Evolutionary conservation across 2,888 invertebrate genomes (phyloP), one percentile per base, ranked within the genome.

Genomic region (Brenthis ino): DNA sequence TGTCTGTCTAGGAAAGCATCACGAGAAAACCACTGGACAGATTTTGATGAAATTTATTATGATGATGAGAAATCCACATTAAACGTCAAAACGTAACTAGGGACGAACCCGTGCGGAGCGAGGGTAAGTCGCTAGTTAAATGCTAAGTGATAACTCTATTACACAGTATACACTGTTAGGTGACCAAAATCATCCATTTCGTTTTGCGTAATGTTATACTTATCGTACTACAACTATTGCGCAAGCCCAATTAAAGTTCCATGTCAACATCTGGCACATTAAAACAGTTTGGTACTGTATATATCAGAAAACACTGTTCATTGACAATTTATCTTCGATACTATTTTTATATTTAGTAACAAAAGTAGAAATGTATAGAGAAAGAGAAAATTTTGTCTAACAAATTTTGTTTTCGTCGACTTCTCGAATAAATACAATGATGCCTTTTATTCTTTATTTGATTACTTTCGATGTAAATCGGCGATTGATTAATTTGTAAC

Each of bases 191-290:
- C 37, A 43, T 43, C 8, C 37, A 43, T 43, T 43, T 43, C 11
- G 37, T 43, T 43, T 37, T 53, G 53, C 64, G 57, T 47, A 69
- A 55, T 14, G 11, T 20, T 6, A 43, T 56, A 50, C 65, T 60
- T 61, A 60, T 61, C 24, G 76, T 14, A 75, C 69, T 71, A 61
- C 50, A 43, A 76, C 72, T 75, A 75, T 84, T 85, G 82, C 82
- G 83, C 78, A 85, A 84, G 74, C 78, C 78, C 80, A 79, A 78
- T 76, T 78, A 78, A 77, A 75, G 78, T 43, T 77, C 79, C 79
- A 80, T 79, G 63, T 63, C 76, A 77, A 64, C 86, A 86, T 85
- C 83, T 86, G 85, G 85, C 78, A 74, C 37, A 16, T 43, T 20
- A 14, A 53, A n/a, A 61, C 13, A 1, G 6, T 14, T 47, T 48